Evolutionary conservation across 1,140 invertebrate species (phyloP).

Genomic region (Drosophila miranda): DNA sequence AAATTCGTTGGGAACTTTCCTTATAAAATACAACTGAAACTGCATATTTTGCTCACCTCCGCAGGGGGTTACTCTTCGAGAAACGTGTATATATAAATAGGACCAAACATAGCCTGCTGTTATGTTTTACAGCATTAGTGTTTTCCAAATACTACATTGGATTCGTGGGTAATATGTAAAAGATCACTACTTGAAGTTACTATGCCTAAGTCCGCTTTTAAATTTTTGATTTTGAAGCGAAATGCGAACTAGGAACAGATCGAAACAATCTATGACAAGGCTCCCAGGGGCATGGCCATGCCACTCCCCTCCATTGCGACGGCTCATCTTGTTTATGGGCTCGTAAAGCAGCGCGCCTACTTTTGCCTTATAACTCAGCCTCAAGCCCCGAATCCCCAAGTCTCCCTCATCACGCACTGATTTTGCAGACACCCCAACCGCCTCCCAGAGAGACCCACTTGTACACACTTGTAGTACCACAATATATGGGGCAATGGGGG

Average conservation of each 20-base stretch:
- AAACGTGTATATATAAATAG: too few relatives aligned
- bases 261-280: conserved; percentile 37
- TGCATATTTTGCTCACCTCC: too few relatives aligned
- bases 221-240: background rate
- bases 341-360: conserved; percentile 71
- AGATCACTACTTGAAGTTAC: too few relatives aligned
- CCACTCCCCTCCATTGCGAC: conserved; percentile 12
- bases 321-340: conserved; percentile 68
- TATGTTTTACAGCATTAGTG: too few relatives aligned
- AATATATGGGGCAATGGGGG: conserved; percentile 6
- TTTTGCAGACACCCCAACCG: conserved; percentile 52
- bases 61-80: too few relatives aligned
- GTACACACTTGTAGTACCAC: background rate
- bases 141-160: too few relatives aligned
- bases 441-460: background rate
- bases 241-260: conserved; percentile 31
- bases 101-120: too few relatives aligned
- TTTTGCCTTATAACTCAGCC: conserved; percentile 53
- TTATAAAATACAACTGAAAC: too few relatives aligned
- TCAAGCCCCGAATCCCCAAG: conserved; percentile 35
- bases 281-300: conserved; percentile 25
- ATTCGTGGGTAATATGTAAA: too few relatives aligned
- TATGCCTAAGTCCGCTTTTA: too few relatives aligned
- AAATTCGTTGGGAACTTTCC: too few relatives aligned
- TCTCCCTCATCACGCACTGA: conserved; percentile 68